Evolutionary conservation across 2,888 invertebrate species (phyloP).

Genomic region (Campoplex nolae): DNA sequence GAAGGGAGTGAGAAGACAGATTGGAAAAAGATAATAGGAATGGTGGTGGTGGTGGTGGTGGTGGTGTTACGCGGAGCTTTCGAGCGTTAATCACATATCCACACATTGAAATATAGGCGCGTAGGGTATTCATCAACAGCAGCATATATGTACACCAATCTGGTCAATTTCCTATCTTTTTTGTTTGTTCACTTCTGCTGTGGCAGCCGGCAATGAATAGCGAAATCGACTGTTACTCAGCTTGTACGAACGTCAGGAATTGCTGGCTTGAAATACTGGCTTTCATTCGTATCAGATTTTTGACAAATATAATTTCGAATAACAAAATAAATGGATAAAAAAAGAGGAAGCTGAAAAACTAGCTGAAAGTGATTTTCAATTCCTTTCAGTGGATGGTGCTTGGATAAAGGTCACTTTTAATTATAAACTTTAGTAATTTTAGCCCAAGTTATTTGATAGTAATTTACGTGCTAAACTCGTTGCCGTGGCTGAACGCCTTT

Average conservation of each 20-base stretch:
- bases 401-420: not conserved
- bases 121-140: constrained; percentile 41
- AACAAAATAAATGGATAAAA: not conserved
- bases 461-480: constrained; percentile 1
- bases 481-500: not conserved
- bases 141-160: not conserved
- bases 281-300: constrained; percentile 70
- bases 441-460: constrained; percentile 1
- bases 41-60: constrained; percentile 77
- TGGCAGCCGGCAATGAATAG: constrained; percentile 80
- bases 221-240: constrained; percentile 75
- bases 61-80: constrained; percentile 78
- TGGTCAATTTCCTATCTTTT: constrained; percentile 74
- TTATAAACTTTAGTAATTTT: not conserved
- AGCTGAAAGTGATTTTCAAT: not conserved
- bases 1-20: constrained; percentile 65
- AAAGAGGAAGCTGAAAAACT: not conserved
- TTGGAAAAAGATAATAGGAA: constrained; percentile 66
- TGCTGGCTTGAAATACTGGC: constrained; percentile 18
- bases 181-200: constrained; percentile 75
- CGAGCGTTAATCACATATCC: constrained; percentile 81
- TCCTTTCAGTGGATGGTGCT: not conserved
- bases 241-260: constrained; percentile 59
- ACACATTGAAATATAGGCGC: constrained; percentile 69
- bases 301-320: constrained; percentile 9